Evolutionary conservation across 2,113 vertebrate species (phyloP).

Genomic region (Serinus canaria): DNA sequence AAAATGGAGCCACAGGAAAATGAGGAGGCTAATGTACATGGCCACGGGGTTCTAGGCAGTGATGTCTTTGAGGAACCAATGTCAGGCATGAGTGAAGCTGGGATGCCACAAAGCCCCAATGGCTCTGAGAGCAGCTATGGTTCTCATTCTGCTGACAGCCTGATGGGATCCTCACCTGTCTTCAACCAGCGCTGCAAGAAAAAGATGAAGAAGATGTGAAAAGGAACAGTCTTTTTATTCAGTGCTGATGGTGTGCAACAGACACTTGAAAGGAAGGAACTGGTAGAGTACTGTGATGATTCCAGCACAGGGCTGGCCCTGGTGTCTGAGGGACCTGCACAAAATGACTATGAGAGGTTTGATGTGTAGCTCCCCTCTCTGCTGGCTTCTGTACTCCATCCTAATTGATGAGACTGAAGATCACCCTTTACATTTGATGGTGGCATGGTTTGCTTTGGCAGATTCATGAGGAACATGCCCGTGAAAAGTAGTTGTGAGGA

Average conservation of each 20-base stretch:
- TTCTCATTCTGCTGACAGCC: slow-evolving; percentile 92
- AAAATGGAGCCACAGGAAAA: slow-evolving; percentile 96
- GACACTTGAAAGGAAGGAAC: background rate
- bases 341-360: background rate
- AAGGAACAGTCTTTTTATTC: background rate
- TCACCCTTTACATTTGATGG: background rate
- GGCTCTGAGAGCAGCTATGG: slow-evolving; percentile 90
- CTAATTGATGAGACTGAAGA: background rate
- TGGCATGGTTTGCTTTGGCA: background rate
- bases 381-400: background rate
- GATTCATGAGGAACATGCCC: fast-evolving
- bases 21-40: slow-evolving; percentile 84
- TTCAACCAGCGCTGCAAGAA: slow-evolving; percentile 96
- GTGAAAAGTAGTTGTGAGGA: background rate
- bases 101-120: slow-evolving; percentile 87
- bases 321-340: background rate
- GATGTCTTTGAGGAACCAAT: slow-evolving; percentile 98
- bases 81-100: slow-evolving; percentile 96
- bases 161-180: slow-evolving; percentile 91
- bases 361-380: background rate
- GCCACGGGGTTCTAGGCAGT: slow-evolving; percentile 83
- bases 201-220: slow-evolving; percentile 89
- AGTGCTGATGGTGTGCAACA: background rate
- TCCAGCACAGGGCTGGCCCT: background rate
- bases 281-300: background rate